A percentile compares a stretch with the other conserved stretches of the same genome.
These are phyloP conservation scores for Etheostoma spectabile DNA, from an alignment of 2,113 vertebrate genomes.

Conservation along the genomic window DNA sequence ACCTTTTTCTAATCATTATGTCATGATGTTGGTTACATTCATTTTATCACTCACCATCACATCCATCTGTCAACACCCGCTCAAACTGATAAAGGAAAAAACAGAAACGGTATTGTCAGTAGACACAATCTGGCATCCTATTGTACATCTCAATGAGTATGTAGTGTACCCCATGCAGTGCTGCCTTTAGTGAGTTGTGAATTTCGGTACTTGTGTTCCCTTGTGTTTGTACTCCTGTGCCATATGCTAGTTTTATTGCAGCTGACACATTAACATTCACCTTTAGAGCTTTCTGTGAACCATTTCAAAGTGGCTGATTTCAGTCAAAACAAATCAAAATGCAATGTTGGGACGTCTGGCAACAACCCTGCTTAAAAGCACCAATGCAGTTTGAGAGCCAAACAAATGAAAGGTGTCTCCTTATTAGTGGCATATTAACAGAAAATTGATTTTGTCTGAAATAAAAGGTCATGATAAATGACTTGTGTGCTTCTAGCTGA, in stretches of 20 bases:
- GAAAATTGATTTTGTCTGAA: constrained; percentile 82
- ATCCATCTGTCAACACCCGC: not conserved
- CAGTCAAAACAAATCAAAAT: constrained; percentile 53
- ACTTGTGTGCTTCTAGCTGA: constrained; percentile 70
- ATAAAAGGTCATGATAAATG: constrained; percentile 86
- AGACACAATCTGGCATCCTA: constrained; percentile 8
- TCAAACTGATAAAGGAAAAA: not conserved
- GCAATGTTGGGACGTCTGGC: constrained; percentile 27
- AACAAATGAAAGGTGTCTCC: constrained; percentile 75
- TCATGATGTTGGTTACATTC: not conserved
- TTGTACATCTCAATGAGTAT: constrained; percentile 1
- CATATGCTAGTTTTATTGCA: not conserved
- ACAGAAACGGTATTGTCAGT: not conserved
- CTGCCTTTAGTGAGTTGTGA: not conserved
- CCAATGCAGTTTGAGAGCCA: constrained; percentile 62
- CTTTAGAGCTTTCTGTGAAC: constrained; percentile 36
- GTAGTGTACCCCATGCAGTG: not conserved
- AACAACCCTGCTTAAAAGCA: constrained; percentile 45
- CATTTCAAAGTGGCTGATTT: constrained; percentile 60
- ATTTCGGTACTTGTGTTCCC: constrained; percentile 24
- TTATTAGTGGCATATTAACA: constrained; percentile 81
- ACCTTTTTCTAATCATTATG: no score
- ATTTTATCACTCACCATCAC: not conserved
- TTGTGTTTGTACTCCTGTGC: constrained; percentile 18
- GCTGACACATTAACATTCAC: constrained; percentile 34